Evolutionary conservation across 2,888 invertebrate species (phyloP).

Genomic region (Caenorhabditis sp.): DNA sequence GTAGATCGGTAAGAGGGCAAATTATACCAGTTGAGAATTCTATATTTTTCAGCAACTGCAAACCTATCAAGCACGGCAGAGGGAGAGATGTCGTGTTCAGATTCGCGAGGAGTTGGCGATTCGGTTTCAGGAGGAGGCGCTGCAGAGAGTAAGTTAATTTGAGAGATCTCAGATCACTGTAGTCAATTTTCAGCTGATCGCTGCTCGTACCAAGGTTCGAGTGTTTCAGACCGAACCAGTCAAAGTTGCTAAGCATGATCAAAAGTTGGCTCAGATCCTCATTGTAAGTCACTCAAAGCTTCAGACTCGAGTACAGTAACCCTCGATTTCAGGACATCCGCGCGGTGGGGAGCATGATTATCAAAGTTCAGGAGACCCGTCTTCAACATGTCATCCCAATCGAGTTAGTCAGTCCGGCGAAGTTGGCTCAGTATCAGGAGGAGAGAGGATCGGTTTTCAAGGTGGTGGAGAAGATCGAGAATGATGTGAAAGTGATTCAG

Average conservation of each 20-base stretch:
- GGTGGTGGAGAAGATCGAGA: neutral
- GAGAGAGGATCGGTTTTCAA: neutral
- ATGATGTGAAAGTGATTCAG: neutral
- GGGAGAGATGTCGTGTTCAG: neutral
- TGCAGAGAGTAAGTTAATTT: neutral
- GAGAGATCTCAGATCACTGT: neutral
- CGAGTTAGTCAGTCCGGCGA: neutral
- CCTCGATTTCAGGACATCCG: neutral
- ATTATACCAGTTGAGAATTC: no score
- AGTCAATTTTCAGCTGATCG: neutral
- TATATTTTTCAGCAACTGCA: no score
- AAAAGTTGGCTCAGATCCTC: neutral
- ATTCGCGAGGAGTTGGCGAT: neutral
- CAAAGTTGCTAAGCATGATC: neutral
- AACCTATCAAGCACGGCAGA: neutral
- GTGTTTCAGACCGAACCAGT: no score
- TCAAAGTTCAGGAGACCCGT: neutral
- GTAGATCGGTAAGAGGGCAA: no score
- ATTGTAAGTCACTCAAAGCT: neutral
- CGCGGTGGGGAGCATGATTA: neutral
- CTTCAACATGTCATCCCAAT: neutral
- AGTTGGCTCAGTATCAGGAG: neutral
- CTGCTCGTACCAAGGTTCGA: no score
- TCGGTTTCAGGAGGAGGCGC: neutral
- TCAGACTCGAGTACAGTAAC: neutral